Evolutionary conservation across 2,797 vertebrate genomes (phyloP).

Genomic region (Anableps anableps): DNA sequence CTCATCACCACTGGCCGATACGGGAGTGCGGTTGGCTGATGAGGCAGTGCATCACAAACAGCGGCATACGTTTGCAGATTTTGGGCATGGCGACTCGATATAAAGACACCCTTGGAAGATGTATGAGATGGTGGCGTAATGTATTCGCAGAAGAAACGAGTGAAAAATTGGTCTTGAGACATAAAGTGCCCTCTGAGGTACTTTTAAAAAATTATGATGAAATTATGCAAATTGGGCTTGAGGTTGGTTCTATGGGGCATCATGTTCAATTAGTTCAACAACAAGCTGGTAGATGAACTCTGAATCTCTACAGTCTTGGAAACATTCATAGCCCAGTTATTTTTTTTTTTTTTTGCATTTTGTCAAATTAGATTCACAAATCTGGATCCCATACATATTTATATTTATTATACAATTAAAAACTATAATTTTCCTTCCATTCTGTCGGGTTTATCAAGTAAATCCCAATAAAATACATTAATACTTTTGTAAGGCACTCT

Average conservation of each 20-base stretch:
- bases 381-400: not conserved
- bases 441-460: not conserved
- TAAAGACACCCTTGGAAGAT: slow-evolving; percentile 50
- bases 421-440: not conserved
- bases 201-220: slow-evolving; percentile 69
- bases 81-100: not conserved
- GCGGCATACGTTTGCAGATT: slow-evolving; percentile 10
- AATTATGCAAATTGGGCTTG: slow-evolving; percentile 58
- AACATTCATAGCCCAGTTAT: not conserved
- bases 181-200: slow-evolving; percentile 53
- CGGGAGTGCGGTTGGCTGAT: slow-evolving; percentile 9
- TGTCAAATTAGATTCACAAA: not conserved
- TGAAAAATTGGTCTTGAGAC: slow-evolving; percentile 59
- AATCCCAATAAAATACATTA: not conserved
- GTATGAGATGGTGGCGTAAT: slow-evolving; percentile 53
- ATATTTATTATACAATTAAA: not conserved
- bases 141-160: slow-evolving; percentile 64
- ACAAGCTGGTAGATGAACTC: slow-evolving; percentile 14
- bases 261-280: slow-evolving; percentile 58
- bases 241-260: slow-evolving; percentile 33
- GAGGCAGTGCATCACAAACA: slow-evolving; percentile 23
- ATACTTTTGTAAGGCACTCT: not conserved
- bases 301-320: slow-evolving; percentile 8
- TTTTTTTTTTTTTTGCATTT: not conserved
- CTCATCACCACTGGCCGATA: slow-evolving; percentile 25